A percentile compares a stretch with the other conserved stretches of the same genome.
phyloP scores from a whole-genome alignment of 2,888 invertebrate species.

The Buathra laborator region DNA sequence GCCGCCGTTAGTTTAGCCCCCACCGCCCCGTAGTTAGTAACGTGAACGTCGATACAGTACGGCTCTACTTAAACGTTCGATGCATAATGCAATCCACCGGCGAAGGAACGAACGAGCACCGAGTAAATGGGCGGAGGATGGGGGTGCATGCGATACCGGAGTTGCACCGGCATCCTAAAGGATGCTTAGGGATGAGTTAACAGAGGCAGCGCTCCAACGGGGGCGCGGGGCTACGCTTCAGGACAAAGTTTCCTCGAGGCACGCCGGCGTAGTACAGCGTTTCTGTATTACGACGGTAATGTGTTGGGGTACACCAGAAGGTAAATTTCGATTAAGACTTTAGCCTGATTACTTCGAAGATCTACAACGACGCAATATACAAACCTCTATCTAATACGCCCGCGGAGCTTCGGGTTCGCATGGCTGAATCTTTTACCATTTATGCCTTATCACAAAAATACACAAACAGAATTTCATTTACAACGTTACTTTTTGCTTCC shows the following conservation, averaged over 20 bases:
- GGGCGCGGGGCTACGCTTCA: slow-evolving; percentile 13
- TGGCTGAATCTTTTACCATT: slow-evolving; percentile 14
- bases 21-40: slow-evolving; percentile 13
- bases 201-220: slow-evolving; percentile 30
- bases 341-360: slow-evolving; percentile 70
- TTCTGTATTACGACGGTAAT: slow-evolving; percentile 71
- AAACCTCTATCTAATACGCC: slow-evolving; percentile 53
- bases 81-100: slow-evolving; percentile 66
- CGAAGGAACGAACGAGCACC: slow-evolving; percentile 50
- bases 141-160: slow-evolving; percentile 22
- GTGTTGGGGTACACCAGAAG: slow-evolving; percentile 67
- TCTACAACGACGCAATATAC: slow-evolving; percentile 64
- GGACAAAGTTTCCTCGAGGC: slow-evolving; percentile 67
- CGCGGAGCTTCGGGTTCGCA: slow-evolving; percentile 12
- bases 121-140: not conserved
- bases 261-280: slow-evolving; percentile 65
- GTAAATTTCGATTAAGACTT: slow-evolving; percentile 73
- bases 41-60: slow-evolving; percentile 50
- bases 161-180: slow-evolving; percentile 59
- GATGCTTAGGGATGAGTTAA: slow-evolving; percentile 67
- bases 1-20: slow-evolving; percentile 17
- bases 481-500: too few relatives aligned
- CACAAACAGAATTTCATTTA: too few relatives aligned
- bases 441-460: too few relatives aligned
- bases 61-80: slow-evolving; percentile 67